phyloP scores from a whole-genome alignment of 2,888 invertebrate species.

The Sphecodes monilicornis region DNA sequence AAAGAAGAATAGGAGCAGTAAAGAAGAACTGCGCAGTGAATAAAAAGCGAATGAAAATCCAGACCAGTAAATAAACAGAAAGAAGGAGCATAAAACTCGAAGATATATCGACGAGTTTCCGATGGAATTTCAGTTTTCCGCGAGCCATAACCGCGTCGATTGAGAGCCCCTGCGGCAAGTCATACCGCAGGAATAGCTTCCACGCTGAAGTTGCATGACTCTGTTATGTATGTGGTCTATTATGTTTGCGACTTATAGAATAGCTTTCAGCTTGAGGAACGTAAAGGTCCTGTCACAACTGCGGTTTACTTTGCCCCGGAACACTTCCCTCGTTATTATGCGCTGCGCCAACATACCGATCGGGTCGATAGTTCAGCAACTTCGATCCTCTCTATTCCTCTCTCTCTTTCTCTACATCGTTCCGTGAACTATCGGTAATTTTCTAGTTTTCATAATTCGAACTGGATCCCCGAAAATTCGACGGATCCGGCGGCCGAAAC shows the following conservation, averaged over 20 bases:
- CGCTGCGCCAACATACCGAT: slow-evolving; percentile 31
- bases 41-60: neutral
- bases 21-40: neutral
- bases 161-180: slow-evolving; percentile 74
- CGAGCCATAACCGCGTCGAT: neutral
- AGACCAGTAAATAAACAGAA: neutral
- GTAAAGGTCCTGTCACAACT: slow-evolving; percentile 71
- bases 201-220: slow-evolving; percentile 73
- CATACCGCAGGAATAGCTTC: slow-evolving; percentile 71
- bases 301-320: slow-evolving; percentile 32
- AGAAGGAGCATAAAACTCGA: neutral
- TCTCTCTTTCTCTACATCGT: neutral
- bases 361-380: slow-evolving; percentile 41
- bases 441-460: neutral
- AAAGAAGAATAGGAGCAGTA: neutral
- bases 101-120: neutral
- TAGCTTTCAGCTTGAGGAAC: slow-evolving; percentile 72
- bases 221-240: slow-evolving; percentile 73
- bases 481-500: neutral
- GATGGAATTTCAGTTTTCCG: neutral
- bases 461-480: neutral
- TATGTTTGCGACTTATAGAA: slow-evolving; percentile 77
- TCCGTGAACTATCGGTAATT: neutral
- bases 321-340: slow-evolving; percentile 30
- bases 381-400: slow-evolving; percentile 18